Conservation (phyloP, 53 echinoderm and acorn worm species). For the Patiria pectinifera region DNA sequence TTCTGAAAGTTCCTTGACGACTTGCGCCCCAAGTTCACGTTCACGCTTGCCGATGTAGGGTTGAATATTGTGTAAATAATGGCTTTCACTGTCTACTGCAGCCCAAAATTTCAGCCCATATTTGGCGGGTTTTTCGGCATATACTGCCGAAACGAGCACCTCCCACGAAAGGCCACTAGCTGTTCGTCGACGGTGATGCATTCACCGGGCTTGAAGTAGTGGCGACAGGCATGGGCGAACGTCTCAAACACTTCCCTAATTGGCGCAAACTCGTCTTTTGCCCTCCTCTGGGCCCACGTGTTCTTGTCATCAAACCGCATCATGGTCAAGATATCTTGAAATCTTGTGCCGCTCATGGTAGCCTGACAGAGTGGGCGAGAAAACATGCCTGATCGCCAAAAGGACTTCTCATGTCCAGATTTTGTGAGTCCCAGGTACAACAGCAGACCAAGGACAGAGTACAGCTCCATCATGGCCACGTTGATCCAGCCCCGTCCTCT, state of each 20-base stretch:
- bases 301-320: slow-evolving; percentile 17
- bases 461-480: slow-evolving; percentile 7
- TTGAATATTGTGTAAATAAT: slow-evolving; percentile 14
- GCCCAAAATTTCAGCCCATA: slow-evolving; percentile 37
- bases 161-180: slow-evolving; percentile 8
- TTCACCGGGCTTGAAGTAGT: neutral
- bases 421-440: neutral
- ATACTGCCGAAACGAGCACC: slow-evolving; percentile 28
- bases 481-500: neutral
- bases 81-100: neutral
- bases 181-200: slow-evolving; percentile 16
- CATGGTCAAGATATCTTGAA: slow-evolving; percentile 12
- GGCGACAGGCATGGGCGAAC: neutral
- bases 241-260: slow-evolving; percentile 4
- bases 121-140: slow-evolving; percentile 49
- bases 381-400: neutral
- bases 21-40: neutral
- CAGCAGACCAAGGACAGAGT: neutral
- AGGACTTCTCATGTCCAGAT: too few relatives aligned
- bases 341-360: neutral
- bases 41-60: slow-evolving; percentile 29
- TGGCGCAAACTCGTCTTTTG: neutral
- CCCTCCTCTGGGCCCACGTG: neutral
- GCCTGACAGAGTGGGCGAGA: neutral
- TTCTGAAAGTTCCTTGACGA: neutral